Evolutionary conservation across 2,113 vertebrate species (phyloP).

Genomic region (Pedionomus torquatus): DNA sequence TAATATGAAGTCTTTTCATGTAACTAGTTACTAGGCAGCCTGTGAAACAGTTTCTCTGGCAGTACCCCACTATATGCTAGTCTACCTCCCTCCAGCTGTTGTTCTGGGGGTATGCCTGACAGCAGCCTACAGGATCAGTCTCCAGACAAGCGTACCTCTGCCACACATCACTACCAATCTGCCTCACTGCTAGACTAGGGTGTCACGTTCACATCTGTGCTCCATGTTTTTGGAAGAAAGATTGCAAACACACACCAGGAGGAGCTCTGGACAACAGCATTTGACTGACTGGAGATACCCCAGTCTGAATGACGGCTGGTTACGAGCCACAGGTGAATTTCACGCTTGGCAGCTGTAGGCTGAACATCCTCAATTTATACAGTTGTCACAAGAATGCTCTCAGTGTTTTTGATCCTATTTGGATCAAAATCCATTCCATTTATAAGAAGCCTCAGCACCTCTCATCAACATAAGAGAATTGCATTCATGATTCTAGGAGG

Average conservation of each 20-base stretch:
- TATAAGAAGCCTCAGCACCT: background rate
- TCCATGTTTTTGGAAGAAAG: background rate
- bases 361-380: background rate
- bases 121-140: background rate
- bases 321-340: background rate
- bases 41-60: background rate
- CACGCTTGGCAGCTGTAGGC: background rate
- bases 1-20: background rate
- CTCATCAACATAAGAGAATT: background rate
- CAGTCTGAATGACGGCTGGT: rapidly evolving
- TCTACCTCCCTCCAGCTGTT: background rate
- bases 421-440: background rate
- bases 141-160: background rate
- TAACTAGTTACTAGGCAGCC: constrained; percentile 30
- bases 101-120: background rate
- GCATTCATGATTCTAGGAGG: background rate
- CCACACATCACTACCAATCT: background rate
- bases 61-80: background rate
- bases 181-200: background rate
- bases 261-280: background rate
- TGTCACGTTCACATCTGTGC: background rate
- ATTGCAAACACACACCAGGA: background rate
- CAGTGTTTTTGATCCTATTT: background rate
- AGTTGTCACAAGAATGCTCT: background rate
- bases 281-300: background rate